Conservation (phyloP, 2,113 vertebrate genomes). For the Mesoclemmys tuberculata region DNA sequence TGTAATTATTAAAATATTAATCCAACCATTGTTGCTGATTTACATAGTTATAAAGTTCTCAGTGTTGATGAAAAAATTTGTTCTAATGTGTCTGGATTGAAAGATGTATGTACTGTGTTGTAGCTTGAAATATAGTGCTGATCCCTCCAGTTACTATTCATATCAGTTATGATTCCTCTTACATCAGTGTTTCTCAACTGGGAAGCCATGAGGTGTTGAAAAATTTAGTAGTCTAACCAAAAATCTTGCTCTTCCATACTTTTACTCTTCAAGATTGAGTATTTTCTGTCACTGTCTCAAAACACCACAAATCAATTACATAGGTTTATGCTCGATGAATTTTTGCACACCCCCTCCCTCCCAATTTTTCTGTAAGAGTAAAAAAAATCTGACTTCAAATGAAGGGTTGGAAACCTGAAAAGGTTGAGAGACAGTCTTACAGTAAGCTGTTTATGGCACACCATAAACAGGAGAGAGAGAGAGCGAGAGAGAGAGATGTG, state of each 20-base stretch:
- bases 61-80: slow-evolving; percentile 29
- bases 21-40: slow-evolving; percentile 70
- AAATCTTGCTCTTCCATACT: neutral
- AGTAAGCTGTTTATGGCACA: neutral
- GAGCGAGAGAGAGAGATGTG: neutral
- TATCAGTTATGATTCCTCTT: neutral
- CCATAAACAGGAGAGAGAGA: neutral
- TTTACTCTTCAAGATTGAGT: neutral
- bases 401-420: neutral
- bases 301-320: neutral
- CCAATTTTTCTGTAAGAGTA: too few relatives aligned
- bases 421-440: neutral
- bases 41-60: slow-evolving; percentile 72
- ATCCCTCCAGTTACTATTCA: neutral
- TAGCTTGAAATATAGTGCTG: neutral
- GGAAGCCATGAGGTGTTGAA: neutral
- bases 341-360: too few relatives aligned
- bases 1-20: slow-evolving; percentile 87
- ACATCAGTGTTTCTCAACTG: neutral
- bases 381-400: neutral
- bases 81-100: slow-evolving; percentile 31
- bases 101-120: neutral
- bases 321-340: neutral
- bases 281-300: neutral
- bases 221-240: neutral